Percentiles rank a stretch among this genome's conserved stretches.
These are phyloP conservation scores for Dinoponera quadriceps DNA, from an alignment of 1,140 invertebrate species.

Conservation along the genomic window DNA sequence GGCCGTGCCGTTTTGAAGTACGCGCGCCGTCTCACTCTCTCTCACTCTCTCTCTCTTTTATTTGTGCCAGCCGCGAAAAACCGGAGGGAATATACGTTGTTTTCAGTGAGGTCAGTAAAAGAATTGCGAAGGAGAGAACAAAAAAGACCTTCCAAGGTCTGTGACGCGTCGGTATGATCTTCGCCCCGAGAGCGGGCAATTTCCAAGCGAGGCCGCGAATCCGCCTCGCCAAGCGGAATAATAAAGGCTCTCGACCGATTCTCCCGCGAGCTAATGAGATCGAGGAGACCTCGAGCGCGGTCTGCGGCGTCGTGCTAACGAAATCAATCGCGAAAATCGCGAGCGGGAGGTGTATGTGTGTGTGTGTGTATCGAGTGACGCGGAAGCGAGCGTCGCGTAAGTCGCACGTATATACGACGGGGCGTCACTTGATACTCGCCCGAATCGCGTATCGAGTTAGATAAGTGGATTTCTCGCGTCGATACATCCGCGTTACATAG, in stretches of 20 bases:
- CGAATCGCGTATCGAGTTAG: slow-evolving; percentile 75
- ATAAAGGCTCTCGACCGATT: neutral
- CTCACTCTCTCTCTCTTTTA: too few species aligned
- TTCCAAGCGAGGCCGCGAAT: slow-evolving; percentile 8
- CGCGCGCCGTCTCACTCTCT: too few species aligned
- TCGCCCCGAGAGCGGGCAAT: neutral
- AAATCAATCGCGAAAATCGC: slow-evolving; percentile 48
- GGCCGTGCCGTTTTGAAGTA: too few species aligned
- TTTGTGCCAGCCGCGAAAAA: too few species aligned
- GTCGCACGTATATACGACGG: slow-evolving; percentile 47
- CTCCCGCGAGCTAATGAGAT: neutral
- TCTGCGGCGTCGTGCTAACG: slow-evolving; percentile 27
- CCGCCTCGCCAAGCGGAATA: slow-evolving; percentile 12
- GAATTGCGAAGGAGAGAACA: too few species aligned
- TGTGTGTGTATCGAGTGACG: slow-evolving; percentile 42
- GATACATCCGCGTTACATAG: slow-evolving; percentile 81
- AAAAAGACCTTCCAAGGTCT: too few species aligned
- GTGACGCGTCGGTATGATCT: too few species aligned
- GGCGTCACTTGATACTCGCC: slow-evolving; percentile 48
- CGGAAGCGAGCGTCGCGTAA: slow-evolving; percentile 38
- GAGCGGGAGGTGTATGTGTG: neutral
- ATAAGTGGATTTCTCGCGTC: slow-evolving; percentile 82
- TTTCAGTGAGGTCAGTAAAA: too few species aligned
- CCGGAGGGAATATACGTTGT: too few species aligned
- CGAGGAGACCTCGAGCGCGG: neutral